Base-by-base conservation (phyloP, 2,797 vertebrate species). In the Florisuga fusca region DNA sequence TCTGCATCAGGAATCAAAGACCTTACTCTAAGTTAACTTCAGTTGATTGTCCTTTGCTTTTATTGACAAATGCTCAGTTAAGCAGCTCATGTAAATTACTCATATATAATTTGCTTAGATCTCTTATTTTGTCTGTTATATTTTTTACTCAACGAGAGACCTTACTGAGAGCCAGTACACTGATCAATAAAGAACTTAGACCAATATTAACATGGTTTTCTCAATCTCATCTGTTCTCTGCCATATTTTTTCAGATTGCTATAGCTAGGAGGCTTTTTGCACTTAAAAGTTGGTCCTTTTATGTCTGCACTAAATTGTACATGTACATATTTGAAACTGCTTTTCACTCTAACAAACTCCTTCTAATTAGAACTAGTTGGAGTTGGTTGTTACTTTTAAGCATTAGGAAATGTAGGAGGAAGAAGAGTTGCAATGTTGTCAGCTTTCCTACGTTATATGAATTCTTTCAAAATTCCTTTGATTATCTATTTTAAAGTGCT, bases 31-130 rank as follows among this genome's bases (percentile, higher is more conserved):
- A 68, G 53, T 55, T 62, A 95, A 46, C 7, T 43, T 72, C 31
- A 48, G 23, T 48, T 68, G 10, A 48, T 79, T 43, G 13, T 80
- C 15, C 12, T 64, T 68, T 81, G 45, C 11, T 79, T 87, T 84
- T 48, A 22, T 87, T 88, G n/a, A 81, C 13, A 57, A 61, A 91
- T 76, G 6, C 23, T 79, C 13, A 34, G 20, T 66, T 79, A 77
- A 91, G 71, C 5, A 55, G 26, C 15, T 81, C 38, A 53, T 69
- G 57, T 63, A 92, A 96, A 94, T 96, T 95, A 91, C 92, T 96
- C 79, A 90, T 29, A 33, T 36, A 34, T 59, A 68, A 85, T 91
- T 95, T 83, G 21, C 77, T 93, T 74, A 53, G 50, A 62, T 94
- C 61, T 94, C 19, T 71, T 90, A 53, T 78, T 89, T 90, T 92